Evolutionary conservation across 37 sponge, comb jelly and placozoan genomes (phyloP).

Genomic region (Agelas oroides): DNA sequence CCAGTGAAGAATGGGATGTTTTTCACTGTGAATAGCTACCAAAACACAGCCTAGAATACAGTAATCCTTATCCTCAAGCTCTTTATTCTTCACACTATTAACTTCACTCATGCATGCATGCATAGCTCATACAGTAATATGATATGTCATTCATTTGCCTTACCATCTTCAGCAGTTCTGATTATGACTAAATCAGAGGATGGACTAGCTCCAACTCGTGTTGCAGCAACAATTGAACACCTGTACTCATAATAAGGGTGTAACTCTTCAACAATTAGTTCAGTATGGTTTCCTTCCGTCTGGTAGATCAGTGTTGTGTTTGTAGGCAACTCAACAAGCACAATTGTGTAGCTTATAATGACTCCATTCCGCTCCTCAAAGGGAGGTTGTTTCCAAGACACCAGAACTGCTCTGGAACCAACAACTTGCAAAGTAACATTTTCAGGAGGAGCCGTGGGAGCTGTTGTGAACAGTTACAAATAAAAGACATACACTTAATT

Average conservation of each 20-base stretch:
- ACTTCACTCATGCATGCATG: no score
- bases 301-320: not conserved
- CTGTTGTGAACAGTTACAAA: no score
- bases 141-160: no score
- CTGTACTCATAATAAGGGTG: not conserved
- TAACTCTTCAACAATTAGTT: not conserved
- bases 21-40: no score
- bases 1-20: no score
- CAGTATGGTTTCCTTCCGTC: not conserved
- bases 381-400: conserved; percentile 32
- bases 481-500: no score
- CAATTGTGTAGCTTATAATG: not conserved
- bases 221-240: not conserved
- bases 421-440: not conserved
- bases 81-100: no score
- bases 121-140: no score
- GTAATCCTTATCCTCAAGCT: no score
- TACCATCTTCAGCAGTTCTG: conserved; percentile 8
- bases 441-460: not conserved
- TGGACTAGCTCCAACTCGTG: not conserved
- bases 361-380: conserved; percentile 9
- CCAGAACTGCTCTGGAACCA: not conserved
- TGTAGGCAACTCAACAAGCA: not conserved
- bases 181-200: not conserved
- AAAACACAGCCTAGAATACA: no score